Base-by-base conservation (phyloP, 2,888 invertebrate species). In the Torymus tubicola region DNA sequence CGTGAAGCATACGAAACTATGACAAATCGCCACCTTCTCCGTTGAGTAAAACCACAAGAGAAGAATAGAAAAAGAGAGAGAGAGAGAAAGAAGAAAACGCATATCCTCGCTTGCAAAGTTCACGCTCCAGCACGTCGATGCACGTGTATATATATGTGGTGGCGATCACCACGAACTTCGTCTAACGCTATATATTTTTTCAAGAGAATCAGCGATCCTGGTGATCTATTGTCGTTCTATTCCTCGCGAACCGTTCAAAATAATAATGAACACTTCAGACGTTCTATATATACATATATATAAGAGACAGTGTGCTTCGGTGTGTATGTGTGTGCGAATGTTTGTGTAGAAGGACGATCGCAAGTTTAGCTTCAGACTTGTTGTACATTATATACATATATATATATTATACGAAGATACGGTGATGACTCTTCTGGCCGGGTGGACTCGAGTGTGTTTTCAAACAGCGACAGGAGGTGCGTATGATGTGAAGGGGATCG, bases 1-100 rank as follows among this genome's bases (percentile, higher is more conserved):
- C 85, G 96, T 96, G 84, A 96, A 96, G 91, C 96, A 96, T 91
- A 96, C 96, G 87, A 96, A 96, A 91, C 93, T 97, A 91, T 96
- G 94, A 93, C 86, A 73, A 81, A 81, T 78, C 50, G 69, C 42
- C 18, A 10, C 14, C n/a, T 58, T 70, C 53, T 58, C 16, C 52
- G 63, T 71, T 53, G 50, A 71, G 52, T 64, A 31, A 69, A 67
- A 11, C 58, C 21, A 52, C n/a, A 61, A 11, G 61, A 68, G 61
- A 8, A 42, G 16, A 67, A 31, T 5, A 31, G 31, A 63, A 73
- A 50, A 58, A 65, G n/a, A 63, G 73, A 69, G 50, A 63, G 52
- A 50, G 16, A n/a, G 24, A 24, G 42, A 67, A 58, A 1, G 2
- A n/a, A 24, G 18, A 60, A 18, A 60, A 50, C 42, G 71, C 63